A percentile compares a stretch with the other conserved stretches of the same genome.
These are phyloP conservation scores for Lomographa bimaculata DNA, from an alignment of 2,888 invertebrate species.

Conservation along the genomic window DNA sequence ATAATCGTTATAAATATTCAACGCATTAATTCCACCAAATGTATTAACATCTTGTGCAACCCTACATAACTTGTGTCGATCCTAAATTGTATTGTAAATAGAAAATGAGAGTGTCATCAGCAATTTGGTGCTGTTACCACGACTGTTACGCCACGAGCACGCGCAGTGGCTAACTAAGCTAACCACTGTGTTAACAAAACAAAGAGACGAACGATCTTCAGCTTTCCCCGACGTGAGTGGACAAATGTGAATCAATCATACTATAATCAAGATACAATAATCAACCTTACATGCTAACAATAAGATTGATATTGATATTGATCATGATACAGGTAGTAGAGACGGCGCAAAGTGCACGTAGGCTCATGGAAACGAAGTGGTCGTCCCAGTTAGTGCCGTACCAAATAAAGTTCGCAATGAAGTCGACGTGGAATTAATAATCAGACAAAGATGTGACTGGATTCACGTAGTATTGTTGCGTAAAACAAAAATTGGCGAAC, in stretches of 20 bases:
- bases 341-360: conserved; percentile 52
- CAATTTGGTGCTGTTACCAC: conserved; percentile 53
- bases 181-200: conserved; percentile 58
- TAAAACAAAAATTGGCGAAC: too few species aligned
- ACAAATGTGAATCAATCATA: conserved; percentile 53
- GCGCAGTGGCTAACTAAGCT: conserved; percentile 52
- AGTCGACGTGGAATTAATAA: conserved; percentile 49
- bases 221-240: conserved; percentile 64
- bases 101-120: conserved; percentile 68
- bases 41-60: conserved; percentile 34
- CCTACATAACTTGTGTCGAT: conserved; percentile 37
- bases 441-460: conserved; percentile 39
- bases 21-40: conserved; percentile 7
- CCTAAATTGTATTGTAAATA: conserved; percentile 55
- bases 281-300: conserved; percentile 40
- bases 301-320: conserved; percentile 37
- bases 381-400: conserved; percentile 49
- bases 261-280: conserved; percentile 35
- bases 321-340: conserved; percentile 28
- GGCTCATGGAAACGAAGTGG: conserved; percentile 49
- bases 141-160: conserved; percentile 55
- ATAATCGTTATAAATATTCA: conserved; percentile 24
- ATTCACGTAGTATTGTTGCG: conserved; percentile 32
- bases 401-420: conserved; percentile 59
- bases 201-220: conserved; percentile 46